Percentiles rank a stretch among this genome's conserved stretches.
Evolutionary conservation across 2,113 vertebrate species (phyloP).

Genomic region (Colius striatus): DNA sequence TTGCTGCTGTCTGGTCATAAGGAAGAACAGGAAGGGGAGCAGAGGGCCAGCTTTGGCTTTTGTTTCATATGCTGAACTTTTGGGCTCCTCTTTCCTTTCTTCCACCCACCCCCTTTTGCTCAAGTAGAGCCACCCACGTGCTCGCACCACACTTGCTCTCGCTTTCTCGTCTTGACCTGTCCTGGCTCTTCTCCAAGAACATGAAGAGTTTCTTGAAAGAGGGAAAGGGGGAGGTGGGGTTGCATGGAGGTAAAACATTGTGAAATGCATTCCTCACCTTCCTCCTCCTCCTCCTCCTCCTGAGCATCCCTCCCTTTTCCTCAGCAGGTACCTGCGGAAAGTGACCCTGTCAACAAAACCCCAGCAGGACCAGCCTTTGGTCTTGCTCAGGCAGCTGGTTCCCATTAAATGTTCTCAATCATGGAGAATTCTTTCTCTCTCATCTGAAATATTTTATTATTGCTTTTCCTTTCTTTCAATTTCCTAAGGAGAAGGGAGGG

Average conservation of each 20-base stretch:
- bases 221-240: background rate
- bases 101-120: background rate
- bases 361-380: conserved; percentile 54
- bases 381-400: conserved; percentile 59
- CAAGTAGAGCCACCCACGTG: background rate
- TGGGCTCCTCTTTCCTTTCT: background rate
- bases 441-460: conserved; percentile 59
- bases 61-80: background rate
- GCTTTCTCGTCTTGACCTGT: background rate
- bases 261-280: background rate
- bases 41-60: conserved; percentile 18
- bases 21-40: conserved; percentile 17
- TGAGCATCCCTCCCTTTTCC: conserved; percentile 45
- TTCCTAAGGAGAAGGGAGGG: conserved; percentile 35
- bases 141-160: accelerated
- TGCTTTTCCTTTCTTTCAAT: conserved; percentile 46
- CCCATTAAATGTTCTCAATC: conserved; percentile 57
- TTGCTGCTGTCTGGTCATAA: background rate
- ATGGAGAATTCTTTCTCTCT: conserved; percentile 31
- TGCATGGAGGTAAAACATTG: background rate
- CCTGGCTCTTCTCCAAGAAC: conserved; percentile 21
- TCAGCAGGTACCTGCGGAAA: conserved; percentile 62
- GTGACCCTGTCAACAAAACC: conserved; percentile 44
- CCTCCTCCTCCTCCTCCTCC: background rate
- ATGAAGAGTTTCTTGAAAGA: background rate